phyloP scores from a whole-genome alignment of 2,797 vertebrate genomes.

The Amphiprion clarkii region DNA sequence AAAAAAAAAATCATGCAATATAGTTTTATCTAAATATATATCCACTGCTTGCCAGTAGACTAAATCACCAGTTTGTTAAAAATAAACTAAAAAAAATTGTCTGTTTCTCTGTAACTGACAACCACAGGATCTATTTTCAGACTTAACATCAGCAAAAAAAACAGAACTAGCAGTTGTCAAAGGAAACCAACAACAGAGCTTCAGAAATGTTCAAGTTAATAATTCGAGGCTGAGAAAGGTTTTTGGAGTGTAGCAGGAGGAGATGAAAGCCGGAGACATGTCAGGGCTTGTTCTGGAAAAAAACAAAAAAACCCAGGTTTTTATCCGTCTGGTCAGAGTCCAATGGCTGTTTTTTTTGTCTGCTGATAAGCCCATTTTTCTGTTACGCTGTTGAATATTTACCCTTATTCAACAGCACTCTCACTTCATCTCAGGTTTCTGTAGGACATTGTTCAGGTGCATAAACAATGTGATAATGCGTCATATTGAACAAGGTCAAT shows the following conservation, averaged over 20 bases:
- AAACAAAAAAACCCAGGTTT: neutral
- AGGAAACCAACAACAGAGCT: constrained; percentile 5
- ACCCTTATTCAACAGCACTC: neutral
- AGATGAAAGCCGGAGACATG: neutral
- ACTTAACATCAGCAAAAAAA: neutral
- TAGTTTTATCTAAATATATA: too few species aligned
- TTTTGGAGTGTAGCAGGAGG: neutral
- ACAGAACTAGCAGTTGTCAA: neutral
- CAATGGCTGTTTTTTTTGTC: neutral
- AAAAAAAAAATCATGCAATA: too few species aligned
- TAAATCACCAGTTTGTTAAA: neutral
- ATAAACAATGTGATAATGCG: neutral
- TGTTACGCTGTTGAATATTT: neutral
- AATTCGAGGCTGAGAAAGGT: neutral
- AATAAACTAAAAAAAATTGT: neutral
- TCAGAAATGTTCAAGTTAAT: neutral
- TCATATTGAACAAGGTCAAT: too few species aligned
- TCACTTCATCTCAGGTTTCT: constrained; percentile 1
- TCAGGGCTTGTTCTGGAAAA: neutral
- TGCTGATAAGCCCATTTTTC: neutral
- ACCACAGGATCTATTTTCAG: constrained; percentile 1
- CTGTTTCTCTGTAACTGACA: neutral
- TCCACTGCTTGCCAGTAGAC: too few species aligned
- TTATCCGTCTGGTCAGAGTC: neutral
- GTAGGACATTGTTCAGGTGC: neutral